Conservation (phyloP, 2,888 invertebrate species). For the Oasisia sp. region DNA sequence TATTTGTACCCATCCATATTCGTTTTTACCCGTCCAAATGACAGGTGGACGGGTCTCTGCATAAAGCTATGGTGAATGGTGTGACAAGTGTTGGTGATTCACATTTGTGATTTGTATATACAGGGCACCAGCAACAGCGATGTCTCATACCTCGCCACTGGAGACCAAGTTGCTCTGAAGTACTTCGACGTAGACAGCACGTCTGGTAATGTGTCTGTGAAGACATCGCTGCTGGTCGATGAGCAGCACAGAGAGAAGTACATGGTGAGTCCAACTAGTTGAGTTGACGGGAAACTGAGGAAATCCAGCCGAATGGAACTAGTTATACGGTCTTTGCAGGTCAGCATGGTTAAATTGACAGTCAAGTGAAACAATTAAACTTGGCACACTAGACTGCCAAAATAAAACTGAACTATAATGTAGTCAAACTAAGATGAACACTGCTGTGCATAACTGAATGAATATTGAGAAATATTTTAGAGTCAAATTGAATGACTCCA, state of each 20-base stretch:
- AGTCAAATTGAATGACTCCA: not conserved
- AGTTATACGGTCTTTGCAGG: not conserved
- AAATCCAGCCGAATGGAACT: not conserved
- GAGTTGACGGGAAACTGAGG: not conserved
- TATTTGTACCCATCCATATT: no score
- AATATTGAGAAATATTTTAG: not conserved
- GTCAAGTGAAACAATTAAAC: not conserved
- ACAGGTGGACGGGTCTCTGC: no score
- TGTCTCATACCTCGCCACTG: conserved; percentile 48
- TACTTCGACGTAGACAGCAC: conserved; percentile 51
- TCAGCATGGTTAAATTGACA: not conserved
- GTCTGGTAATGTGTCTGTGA: conserved; percentile 48
- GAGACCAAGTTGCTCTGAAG: conserved; percentile 43
- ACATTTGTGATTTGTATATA: not conserved
- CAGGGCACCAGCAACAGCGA: conserved; percentile 48
- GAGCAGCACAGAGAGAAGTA: conserved; percentile 45
- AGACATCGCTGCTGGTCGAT: conserved; percentile 40
- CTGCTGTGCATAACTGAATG: not conserved
- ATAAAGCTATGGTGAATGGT: no score
- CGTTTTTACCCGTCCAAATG: no score
- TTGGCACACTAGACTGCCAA: not conserved
- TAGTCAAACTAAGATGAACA: not conserved
- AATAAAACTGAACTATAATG: not conserved
- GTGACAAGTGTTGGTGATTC: not conserved
- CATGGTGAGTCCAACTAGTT: conserved; percentile 40